Conservation (phyloP, 2,113 vertebrate species). For the Gallinago paraguaiae region DNA sequence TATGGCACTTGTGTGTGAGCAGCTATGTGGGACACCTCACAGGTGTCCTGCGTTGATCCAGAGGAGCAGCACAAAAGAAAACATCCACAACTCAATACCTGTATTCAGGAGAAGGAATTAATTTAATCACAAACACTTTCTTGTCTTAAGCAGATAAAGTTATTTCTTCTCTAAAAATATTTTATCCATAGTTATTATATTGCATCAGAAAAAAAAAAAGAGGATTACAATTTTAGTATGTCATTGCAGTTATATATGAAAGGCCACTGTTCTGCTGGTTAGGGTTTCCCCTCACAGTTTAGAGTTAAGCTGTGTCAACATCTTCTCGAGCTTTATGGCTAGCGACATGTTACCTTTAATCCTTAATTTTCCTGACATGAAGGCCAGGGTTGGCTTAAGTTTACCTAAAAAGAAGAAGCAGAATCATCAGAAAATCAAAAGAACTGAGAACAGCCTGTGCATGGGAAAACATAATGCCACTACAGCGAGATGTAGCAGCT, state of each 20-base stretch:
- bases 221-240: background rate
- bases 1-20: background rate
- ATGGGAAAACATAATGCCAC: background rate
- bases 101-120: background rate
- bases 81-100: rapidly evolving
- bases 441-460: background rate
- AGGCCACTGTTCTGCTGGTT: slow-evolving; percentile 3
- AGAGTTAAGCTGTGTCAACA: slow-evolving; percentile 85
- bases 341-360: slow-evolving; percentile 92
- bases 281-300: slow-evolving; percentile 73
- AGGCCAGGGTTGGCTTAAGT: slow-evolving; percentile 92
- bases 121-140: background rate
- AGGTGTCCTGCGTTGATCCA: background rate
- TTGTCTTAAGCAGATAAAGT: background rate
- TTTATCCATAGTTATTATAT: background rate
- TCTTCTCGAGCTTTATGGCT: slow-evolving; percentile 92
- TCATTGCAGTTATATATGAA: background rate
- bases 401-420: slow-evolving; percentile 79
- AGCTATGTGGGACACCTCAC: background rate
- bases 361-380: slow-evolving; percentile 91
- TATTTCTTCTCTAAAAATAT: background rate
- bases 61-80: background rate
- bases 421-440: background rate
- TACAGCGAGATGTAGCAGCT: background rate
- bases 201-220: background rate